phyloP scores from a whole-genome alignment of 2,113 vertebrate species.

The Thunnus thynnus region DNA sequence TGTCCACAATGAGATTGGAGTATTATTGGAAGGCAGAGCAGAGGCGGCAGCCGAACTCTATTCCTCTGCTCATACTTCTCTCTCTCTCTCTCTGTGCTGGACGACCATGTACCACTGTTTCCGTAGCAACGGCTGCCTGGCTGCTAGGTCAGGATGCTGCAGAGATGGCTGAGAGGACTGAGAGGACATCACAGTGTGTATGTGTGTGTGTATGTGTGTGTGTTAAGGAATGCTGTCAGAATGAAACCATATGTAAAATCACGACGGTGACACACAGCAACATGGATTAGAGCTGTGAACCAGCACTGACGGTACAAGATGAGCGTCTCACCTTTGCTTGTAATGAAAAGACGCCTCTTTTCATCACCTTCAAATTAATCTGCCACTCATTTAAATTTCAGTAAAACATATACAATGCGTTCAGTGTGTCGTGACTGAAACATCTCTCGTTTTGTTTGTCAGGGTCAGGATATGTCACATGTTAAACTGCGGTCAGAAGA shows the following conservation, averaged over 20 bases:
- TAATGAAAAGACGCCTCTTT: background rate
- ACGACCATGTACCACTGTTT: slow-evolving; percentile 77
- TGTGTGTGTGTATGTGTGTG: slow-evolving; percentile 20
- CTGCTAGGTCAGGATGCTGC: slow-evolving; percentile 79
- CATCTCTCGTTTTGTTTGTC: background rate
- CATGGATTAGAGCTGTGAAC: slow-evolving; percentile 13
- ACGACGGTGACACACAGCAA: background rate
- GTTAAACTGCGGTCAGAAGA: background rate
- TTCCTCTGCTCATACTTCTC: slow-evolving; percentile 45
- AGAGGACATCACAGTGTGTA: slow-evolving; percentile 18
- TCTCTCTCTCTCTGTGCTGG: slow-evolving; percentile 41
- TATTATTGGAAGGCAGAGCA: slow-evolving; percentile 70
- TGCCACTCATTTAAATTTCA: slow-evolving; percentile 1
- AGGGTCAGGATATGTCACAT: background rate
- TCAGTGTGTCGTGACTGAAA: background rate
- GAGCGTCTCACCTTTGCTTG: background rate
- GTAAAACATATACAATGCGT: background rate
- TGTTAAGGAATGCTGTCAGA: slow-evolving; percentile 37
- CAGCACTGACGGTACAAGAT: background rate
- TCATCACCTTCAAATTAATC: background rate
- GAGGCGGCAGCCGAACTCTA: slow-evolving; percentile 64
- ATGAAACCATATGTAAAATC: slow-evolving; percentile 24
- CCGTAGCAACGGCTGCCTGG: slow-evolving; percentile 80
- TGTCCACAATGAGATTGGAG: slow-evolving; percentile 64
- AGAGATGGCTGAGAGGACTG: slow-evolving; percentile 70